phyloP scores from a whole-genome alignment of 53 echinoderm and acorn worm genomes.

The Henricia sp. region DNA sequence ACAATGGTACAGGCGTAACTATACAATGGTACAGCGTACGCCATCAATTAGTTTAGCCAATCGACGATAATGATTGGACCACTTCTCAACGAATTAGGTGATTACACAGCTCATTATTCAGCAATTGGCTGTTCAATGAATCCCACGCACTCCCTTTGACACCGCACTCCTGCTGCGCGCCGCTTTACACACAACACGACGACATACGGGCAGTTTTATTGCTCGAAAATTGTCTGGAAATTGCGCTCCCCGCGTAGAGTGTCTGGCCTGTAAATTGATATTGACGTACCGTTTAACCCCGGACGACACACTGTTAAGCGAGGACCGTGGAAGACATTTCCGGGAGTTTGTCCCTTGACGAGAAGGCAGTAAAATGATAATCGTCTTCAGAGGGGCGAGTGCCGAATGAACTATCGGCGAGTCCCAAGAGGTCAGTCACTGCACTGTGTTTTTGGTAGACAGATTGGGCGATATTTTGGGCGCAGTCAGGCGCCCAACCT shows the following conservation, averaged over 20 bases:
- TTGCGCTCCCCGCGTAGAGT: conserved; percentile 40
- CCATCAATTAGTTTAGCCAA: conserved; percentile 45
- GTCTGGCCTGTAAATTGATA: conserved; percentile 45
- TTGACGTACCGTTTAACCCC: conserved; percentile 55
- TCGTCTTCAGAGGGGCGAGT: conserved; percentile 49
- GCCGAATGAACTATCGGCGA: conserved; percentile 44
- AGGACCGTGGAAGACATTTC: conserved; percentile 39
- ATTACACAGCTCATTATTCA: conserved; percentile 46
- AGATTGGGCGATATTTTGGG: conserved; percentile 37
- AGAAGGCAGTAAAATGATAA: conserved; percentile 42
- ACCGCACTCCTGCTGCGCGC: conserved; percentile 38
- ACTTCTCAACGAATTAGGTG: conserved; percentile 45
- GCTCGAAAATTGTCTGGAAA: conserved; percentile 49
- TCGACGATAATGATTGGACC: conserved; percentile 48
- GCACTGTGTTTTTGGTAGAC: conserved; percentile 34
- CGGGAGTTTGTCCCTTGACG: conserved; percentile 32
- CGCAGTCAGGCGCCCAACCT: background rate
- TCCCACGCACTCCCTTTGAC: conserved; percentile 13
- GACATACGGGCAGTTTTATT: conserved; percentile 10
- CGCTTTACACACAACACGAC: too few species aligned
- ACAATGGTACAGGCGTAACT: too few species aligned
- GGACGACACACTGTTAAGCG: conserved; percentile 33
- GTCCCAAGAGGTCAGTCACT: conserved; percentile 56
- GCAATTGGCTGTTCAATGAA: conserved; percentile 49
- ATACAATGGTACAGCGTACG: too few species aligned